Evolutionary conservation across 2,888 invertebrate genomes (phyloP), one percentile per base, ranked within the genome.

Genomic region (Eupeodes latifasciatus): DNA sequence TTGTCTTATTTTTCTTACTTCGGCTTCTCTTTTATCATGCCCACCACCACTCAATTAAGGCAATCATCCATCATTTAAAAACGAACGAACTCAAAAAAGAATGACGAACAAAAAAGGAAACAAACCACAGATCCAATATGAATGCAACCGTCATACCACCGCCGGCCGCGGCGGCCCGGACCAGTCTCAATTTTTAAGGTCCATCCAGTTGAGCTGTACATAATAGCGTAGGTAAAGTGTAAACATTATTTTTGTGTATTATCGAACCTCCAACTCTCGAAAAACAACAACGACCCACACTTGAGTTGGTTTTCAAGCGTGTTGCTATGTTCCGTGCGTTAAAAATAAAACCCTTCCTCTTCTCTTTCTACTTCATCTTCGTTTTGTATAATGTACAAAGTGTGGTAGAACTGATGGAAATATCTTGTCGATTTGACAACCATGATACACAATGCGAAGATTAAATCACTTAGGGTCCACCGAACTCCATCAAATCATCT

Each of bases 21-120:
- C 84, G 84, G 87, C 80, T 77, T 81, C 72, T 57, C 83, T 87
- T 87, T 80, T 62, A 62, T 53, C 66, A 61, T 72, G 62, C 36
- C 80, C 87, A 87, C 83, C 80, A 87, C 87, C 80, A 87, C 87
- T 87, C 87, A 87, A 87, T 87, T 87, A 87, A 77, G 83, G 83
- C 87, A 87, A 87, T 87, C 87, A 87, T 87, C 72, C 80, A 84
- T 87, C 87, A 87, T 87, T 87, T 81, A 77, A 53, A 59, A 79
- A 57, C 36, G 19, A 53, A 59, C 16, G 19, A 72, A 76, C 1
- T 12, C 71, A 61, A 40, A 40, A 40, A 40, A 9, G 9, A 40
- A 40, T 7, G 40, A 40, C 27, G 27, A 27, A 27, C 19, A 27
- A 2, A 27, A 27, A 27, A 27, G 27, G 27, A 59, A 47, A 74